Evolutionary conservation across 1,140 invertebrate species (phyloP), one percentile per base, ranked within the genome.

Genomic region (Bicyclus anynana): DNA sequence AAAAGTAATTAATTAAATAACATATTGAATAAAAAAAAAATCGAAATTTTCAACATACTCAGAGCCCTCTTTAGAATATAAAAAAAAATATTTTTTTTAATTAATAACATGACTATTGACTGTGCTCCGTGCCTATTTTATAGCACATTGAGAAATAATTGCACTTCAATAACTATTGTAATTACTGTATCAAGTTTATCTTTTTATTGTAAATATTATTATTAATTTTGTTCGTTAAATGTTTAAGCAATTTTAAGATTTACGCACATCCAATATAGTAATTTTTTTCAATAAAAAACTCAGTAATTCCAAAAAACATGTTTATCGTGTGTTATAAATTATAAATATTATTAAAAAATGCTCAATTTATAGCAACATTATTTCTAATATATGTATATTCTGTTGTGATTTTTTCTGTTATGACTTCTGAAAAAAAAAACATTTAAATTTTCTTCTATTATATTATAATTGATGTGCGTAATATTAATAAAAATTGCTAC

Each of bases 61-160:
- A 17, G n/a, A n/a, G 9, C 37, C 17, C 16, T 16, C n/a, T 29
- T 56, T 66, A 66, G 52, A 49, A 42, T 66, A n/a, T 57, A 42
- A 57, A 47, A 44, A 26, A 46, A 27, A 38, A 58, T 56, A 53
- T 46, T 48, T 53, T 50, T 53, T 57, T 59, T 44, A 54, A 23
- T 12, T 58, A 57, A 65, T 69, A n/a, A n/a, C n/a, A n/a, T n/a
- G n/a, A n/a, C n/a, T n/a, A n/a, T 74, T 76, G 75, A 82, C 79
- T 82, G 75, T 79, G 79, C 77, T 80, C 73, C 62, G 81, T 84
- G 81, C 81, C 81, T 84, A 69, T 62, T 59, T 33, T 33, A 6
- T 12, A 78, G 74, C 76, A 79, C 77, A 68, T 73, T 64, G 67
- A 40, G 13, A 40, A 40, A n/a, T n/a, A n/a, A 40, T 69, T 72